Evolutionary conservation across 2,113 vertebrate genomes (phyloP).

Genomic region (Anguilla rostrata): DNA sequence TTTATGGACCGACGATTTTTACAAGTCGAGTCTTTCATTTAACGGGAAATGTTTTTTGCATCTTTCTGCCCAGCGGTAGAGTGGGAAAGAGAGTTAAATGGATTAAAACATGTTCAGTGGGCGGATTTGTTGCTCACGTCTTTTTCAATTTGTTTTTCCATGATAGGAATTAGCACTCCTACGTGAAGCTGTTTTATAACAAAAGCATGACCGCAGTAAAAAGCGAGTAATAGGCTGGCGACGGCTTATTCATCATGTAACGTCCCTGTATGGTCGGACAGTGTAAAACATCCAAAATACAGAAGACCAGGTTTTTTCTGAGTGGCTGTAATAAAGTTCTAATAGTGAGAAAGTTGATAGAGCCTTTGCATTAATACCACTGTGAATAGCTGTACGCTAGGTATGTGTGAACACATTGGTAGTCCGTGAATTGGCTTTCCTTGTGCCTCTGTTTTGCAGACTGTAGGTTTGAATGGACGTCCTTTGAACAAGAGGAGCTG

Average conservation of each 20-base stretch:
- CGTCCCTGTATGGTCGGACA: not conserved
- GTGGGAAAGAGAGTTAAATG: not conserved
- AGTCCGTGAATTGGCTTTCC: too few species aligned
- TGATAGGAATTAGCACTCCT: not conserved
- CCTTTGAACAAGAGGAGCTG: not conserved
- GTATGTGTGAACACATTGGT: not conserved
- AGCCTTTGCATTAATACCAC: not conserved
- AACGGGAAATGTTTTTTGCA: too few species aligned
- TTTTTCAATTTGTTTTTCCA: not conserved
- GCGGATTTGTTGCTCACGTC: not conserved
- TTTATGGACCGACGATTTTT: not conserved
- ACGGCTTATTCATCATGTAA: not conserved
- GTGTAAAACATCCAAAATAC: not conserved
- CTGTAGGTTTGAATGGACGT: not conserved
- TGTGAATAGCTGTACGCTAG: too few species aligned
- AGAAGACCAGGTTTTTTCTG: not conserved
- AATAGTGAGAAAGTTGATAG: not conserved
- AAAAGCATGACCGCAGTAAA: not conserved
- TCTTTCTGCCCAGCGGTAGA: not conserved
- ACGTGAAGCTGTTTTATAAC: not conserved
- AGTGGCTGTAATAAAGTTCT: not conserved
- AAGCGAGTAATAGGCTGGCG: not conserved
- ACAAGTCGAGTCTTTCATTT: not conserved
- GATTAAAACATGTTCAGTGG: not conserved
- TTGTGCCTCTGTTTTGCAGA: too few species aligned